Evolutionary conservation across 2,888 invertebrate genomes (phyloP).

Genomic region (Invenusta paracnida): DNA sequence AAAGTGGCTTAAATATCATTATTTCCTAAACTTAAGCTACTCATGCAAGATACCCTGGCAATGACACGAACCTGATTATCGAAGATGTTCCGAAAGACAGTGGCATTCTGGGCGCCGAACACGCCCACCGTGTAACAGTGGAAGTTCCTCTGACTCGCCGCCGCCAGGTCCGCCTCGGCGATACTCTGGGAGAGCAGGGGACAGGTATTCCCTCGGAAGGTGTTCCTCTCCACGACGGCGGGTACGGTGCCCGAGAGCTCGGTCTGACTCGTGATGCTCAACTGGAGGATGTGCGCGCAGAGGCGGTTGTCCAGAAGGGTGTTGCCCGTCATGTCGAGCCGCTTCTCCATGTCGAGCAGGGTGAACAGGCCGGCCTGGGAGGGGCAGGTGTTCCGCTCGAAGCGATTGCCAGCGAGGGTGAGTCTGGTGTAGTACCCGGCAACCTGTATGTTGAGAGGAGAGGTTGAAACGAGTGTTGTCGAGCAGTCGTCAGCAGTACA

Average conservation of each 20-base stretch:
- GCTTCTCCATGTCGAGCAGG: slow-evolving; percentile 91
- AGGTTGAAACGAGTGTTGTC: too few species aligned
- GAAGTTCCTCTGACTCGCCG: slow-evolving; percentile 48
- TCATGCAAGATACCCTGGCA: too few species aligned
- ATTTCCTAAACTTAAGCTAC: too few species aligned
- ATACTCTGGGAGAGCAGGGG: neutral
- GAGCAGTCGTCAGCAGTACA: too few species aligned
- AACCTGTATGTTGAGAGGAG: too few species aligned
- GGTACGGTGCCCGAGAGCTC: slow-evolving; percentile 72
- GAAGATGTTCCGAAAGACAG: slow-evolving; percentile 80
- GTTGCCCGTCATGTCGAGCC: slow-evolving; percentile 76
- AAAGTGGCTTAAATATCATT: too few species aligned
- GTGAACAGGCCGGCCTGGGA: slow-evolving; percentile 68
- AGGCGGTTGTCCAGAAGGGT: slow-evolving; percentile 73
- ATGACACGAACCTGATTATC: slow-evolving; percentile 62
- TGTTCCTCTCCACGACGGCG: slow-evolving; percentile 74
- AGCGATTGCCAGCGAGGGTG: slow-evolving; percentile 78
- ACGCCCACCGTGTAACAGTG: slow-evolving; percentile 75
- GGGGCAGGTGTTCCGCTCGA: slow-evolving; percentile 76
- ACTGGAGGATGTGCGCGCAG: slow-evolving; percentile 75
- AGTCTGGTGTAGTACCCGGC: slow-evolving; percentile 89
- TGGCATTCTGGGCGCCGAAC: slow-evolving; percentile 87
- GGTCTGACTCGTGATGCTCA: slow-evolving; percentile 82
- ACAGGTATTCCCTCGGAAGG: slow-evolving; percentile 69
- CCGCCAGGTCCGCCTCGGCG: neutral